Evolutionary conservation across 2,797 vertebrate genomes (phyloP).

Genomic region (Pseudochirops cupreus): DNA sequence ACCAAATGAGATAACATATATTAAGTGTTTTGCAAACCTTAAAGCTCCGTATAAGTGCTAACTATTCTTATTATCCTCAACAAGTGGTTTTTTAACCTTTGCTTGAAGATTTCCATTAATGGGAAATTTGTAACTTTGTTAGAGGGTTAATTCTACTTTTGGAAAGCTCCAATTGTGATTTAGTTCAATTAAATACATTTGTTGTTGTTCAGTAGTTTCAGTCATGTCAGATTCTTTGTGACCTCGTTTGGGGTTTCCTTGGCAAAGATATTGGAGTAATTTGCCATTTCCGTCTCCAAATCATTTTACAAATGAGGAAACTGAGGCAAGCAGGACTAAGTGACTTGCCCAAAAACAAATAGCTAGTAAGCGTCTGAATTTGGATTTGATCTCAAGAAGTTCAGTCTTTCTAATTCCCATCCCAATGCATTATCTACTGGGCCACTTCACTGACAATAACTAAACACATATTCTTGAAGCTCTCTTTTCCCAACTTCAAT

Average conservation of each 20-base stretch:
- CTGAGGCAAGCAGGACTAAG: not conserved
- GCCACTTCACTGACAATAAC: not conserved
- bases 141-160: not conserved
- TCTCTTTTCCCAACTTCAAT: not conserved
- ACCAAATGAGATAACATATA: not conserved
- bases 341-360: not conserved
- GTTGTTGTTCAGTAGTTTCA: not conserved
- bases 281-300: not conserved
- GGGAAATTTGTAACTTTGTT: not conserved
- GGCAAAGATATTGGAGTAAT: not conserved
- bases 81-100: not conserved
- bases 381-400: not conserved
- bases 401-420: not conserved
- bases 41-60: not conserved
- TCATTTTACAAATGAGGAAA: not conserved
- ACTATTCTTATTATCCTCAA: not conserved
- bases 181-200: not conserved
- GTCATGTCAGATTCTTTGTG: not conserved
- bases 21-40: not conserved
- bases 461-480: not conserved
- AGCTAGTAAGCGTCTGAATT: not conserved
- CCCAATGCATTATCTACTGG: not conserved
- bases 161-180: not conserved
- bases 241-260: not conserved
- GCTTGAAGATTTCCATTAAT: not conserved